Evolutionary conservation across 2,888 invertebrate species (phyloP), one percentile per base, ranked within the genome.

Genomic region (Automeris io): DNA sequence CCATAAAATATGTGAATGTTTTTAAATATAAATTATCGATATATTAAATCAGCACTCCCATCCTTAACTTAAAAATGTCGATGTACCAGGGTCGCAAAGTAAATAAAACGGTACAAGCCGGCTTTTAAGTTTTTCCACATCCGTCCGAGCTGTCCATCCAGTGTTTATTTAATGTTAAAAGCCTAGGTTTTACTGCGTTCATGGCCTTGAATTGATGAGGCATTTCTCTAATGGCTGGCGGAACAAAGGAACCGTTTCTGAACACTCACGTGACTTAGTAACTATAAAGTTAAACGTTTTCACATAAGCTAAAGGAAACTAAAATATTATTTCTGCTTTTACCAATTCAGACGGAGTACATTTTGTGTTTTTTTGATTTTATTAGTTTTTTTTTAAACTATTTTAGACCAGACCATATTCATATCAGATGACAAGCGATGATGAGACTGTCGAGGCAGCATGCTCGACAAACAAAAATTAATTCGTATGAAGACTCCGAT

Each of bases 61-160:
- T 34, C 39, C 33, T 33, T 39, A 34, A 29, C 39, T 29, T 24
- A 35, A 24, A 40, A 35, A 39, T 29, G 33, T 39, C 36, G 39
- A 39, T 29, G 39, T 33, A 22, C 9, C 41, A 32, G 29, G 42
- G 39, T 36, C 33, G 35, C 22, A 31, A 34, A 36, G 42, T 39
- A 43, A 43, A 43, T 37, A 43, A 43, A 43, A 40, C 25, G 33
- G 37, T 40, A 26, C 33, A 34, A 23, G 29, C 35, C 33, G 31
- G 37, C 37, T 37, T 43, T 43, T 37, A 40, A 37, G 33, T 33
- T 43, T 43, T 40, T 40, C 24, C 34, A 41, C 41, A 37, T 41
- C 41, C 34, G 36, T 25, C 31, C 21, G 35, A 35, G 19, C 16
- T 23, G 24, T 24, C 22, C 16, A 9, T 35, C 26, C 32, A 25